These are phyloP conservation scores for Ophioderma brevispina DNA, from an alignment of 35 echinoderm and acorn worm species.

Conservation along the genomic window DNA sequence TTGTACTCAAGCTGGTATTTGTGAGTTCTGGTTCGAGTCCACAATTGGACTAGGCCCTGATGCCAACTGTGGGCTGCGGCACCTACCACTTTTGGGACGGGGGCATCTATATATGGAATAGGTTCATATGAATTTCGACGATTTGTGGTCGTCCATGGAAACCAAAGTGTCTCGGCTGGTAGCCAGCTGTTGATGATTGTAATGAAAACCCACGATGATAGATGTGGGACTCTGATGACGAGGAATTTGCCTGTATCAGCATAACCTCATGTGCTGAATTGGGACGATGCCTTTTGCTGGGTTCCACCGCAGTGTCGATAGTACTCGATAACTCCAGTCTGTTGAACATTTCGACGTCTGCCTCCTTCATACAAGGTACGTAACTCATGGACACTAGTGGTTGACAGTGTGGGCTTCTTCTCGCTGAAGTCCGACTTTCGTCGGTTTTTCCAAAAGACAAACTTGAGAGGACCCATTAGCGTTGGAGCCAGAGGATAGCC, in stretches of 20 bases:
- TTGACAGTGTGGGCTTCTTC: too few species aligned
- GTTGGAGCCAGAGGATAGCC: too few species aligned
- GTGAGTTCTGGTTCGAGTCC: neutral
- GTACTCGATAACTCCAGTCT: neutral
- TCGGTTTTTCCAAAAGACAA: too few species aligned
- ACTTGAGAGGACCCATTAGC: too few species aligned
- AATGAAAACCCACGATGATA: neutral
- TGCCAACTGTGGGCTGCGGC: neutral
- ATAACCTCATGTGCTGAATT: neutral
- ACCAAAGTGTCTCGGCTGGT: conserved; percentile 1
- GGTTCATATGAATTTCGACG: neutral
- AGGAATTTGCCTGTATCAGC: conserved; percentile 22
- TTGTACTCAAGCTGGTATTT: neutral
- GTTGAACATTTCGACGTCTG: neutral
- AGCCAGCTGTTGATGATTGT: too few species aligned
- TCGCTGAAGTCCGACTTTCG: too few species aligned
- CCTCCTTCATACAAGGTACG: neutral
- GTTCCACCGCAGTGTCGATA: neutral
- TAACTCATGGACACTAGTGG: neutral
- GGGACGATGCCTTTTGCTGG: neutral
- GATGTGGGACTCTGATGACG: conserved; percentile 1
- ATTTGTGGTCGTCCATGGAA: conserved; percentile 27
- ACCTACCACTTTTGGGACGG: neutral
- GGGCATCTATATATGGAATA: neutral
- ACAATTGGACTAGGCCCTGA: neutral